Conservation (phyloP, 1,140 invertebrate genomes). For the Saccostrea glomerata region DNA sequence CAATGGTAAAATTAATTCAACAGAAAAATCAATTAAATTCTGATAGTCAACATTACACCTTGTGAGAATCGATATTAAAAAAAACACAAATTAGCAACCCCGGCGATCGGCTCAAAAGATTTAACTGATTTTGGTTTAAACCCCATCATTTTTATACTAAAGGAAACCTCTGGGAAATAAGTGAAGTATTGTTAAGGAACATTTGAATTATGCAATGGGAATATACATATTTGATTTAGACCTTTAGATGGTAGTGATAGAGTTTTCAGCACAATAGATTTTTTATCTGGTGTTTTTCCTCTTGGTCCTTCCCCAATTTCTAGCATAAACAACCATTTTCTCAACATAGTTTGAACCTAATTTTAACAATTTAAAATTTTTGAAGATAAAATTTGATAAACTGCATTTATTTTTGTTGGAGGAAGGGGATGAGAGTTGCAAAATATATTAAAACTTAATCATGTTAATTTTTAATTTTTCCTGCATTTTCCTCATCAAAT, state of each 20-base stretch:
- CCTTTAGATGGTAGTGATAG: background rate
- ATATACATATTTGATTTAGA: conserved; percentile 35
- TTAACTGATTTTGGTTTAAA: conserved; percentile 32
- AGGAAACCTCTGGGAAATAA: background rate
- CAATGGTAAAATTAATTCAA: background rate
- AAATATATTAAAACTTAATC: too few relatives aligned
- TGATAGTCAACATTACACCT: background rate
- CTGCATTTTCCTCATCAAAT: too few relatives aligned
- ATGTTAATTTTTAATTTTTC: too few relatives aligned
- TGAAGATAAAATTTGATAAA: too few relatives aligned
- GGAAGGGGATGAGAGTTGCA: too few relatives aligned
- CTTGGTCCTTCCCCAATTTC: background rate
- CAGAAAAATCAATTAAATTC: conserved; percentile 30
- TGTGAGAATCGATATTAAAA: background rate
- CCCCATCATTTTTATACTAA: conserved; percentile 2
- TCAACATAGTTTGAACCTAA: background rate
- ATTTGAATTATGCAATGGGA: background rate
- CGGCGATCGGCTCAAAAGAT: background rate
- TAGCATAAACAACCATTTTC: background rate
- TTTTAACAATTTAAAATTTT: background rate
- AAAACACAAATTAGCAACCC: conserved; percentile 16
- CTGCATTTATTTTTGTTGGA: too few relatives aligned
- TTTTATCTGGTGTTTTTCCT: background rate
- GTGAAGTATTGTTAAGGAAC: conserved; percentile 4
- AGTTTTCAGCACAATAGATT: background rate